Percentiles rank a stretch among this genome's conserved stretches.
phyloP scores from a whole-genome alignment of 2,888 invertebrate genomes.

The Melieria crassipennis region DNA sequence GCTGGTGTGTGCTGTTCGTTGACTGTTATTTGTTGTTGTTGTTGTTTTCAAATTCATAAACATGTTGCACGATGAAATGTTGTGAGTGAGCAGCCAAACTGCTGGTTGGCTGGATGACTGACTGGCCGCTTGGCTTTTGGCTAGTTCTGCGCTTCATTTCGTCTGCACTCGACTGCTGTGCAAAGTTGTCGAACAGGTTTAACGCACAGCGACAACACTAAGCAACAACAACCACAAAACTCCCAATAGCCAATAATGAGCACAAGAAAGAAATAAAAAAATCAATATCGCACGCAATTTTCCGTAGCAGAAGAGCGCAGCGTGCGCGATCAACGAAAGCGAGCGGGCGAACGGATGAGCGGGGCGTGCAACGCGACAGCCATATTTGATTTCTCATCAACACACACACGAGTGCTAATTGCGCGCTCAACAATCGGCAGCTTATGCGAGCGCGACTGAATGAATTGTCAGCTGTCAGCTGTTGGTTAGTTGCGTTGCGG shows the following conservation, averaged over 20 bases:
- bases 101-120: not conserved
- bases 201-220: not conserved
- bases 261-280: constrained; percentile 13
- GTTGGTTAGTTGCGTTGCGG: not conserved
- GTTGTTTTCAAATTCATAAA: not conserved
- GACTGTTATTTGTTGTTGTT: not conserved
- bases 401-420: not conserved
- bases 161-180: not conserved
- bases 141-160: not conserved
- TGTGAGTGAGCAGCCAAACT: not conserved
- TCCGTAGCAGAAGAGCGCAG: constrained; percentile 1
- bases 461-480: constrained; percentile 9
- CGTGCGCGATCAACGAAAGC: not conserved
- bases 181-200: constrained; percentile 30
- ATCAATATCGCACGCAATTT: constrained; percentile 42
- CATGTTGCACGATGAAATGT: not conserved
- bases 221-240: constrained; percentile 23
- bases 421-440: no score
- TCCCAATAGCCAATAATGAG: constrained; percentile 11
- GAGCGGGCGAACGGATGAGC: constrained; percentile 4
- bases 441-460: no score
- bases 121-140: not conserved
- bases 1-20: not conserved
- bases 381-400: constrained; percentile 28
- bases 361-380: constrained; percentile 19